These are phyloP conservation scores for Alloscopus bannaensis DNA, from an alignment of 2,888 invertebrate genomes.

Conservation along the genomic window DNA sequence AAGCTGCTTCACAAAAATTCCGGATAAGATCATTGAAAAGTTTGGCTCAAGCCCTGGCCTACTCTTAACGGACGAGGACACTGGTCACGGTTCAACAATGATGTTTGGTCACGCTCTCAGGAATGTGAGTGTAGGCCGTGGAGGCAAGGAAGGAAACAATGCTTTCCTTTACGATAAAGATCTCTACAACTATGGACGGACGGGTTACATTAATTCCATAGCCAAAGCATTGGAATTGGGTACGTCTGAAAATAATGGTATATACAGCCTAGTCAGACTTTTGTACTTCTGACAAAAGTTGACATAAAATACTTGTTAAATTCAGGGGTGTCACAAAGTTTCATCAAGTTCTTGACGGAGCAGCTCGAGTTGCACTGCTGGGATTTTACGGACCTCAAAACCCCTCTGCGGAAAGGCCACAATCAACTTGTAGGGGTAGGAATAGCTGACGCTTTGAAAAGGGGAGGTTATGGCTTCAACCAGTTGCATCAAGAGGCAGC, in stretches of 20 bases:
- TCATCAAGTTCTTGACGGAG: conserved; percentile 37
- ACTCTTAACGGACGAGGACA: conserved; percentile 60
- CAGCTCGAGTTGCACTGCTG: conserved; percentile 14
- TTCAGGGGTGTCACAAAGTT: conserved; percentile 29
- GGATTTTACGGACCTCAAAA: conserved; percentile 71
- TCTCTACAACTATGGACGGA: conserved; percentile 72
- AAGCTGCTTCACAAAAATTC: conserved; percentile 49
- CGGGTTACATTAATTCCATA: background rate
- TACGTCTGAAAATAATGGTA: background rate
- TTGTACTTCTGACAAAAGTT: background rate
- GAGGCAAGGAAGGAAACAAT: conserved; percentile 77
- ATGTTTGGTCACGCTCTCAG: conserved; percentile 75
- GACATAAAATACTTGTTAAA: background rate
- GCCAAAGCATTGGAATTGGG: background rate
- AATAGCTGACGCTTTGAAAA: conserved; percentile 47
- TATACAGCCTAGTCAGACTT: background rate
- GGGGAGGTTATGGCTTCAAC: conserved; percentile 69
- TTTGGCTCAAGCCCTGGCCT: conserved; percentile 59
- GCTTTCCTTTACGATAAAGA: conserved; percentile 75
- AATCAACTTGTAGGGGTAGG: conserved; percentile 74
- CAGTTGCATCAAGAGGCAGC: conserved; percentile 67
- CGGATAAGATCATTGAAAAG: conserved; percentile 27
- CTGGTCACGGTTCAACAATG: conserved; percentile 74
- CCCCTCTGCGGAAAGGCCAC: conserved; percentile 76
- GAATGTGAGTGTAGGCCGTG: conserved; percentile 76